These are phyloP conservation scores for Eubasilissa regina DNA, from an alignment of 1,140 invertebrate genomes.

Conservation along the genomic window DNA sequence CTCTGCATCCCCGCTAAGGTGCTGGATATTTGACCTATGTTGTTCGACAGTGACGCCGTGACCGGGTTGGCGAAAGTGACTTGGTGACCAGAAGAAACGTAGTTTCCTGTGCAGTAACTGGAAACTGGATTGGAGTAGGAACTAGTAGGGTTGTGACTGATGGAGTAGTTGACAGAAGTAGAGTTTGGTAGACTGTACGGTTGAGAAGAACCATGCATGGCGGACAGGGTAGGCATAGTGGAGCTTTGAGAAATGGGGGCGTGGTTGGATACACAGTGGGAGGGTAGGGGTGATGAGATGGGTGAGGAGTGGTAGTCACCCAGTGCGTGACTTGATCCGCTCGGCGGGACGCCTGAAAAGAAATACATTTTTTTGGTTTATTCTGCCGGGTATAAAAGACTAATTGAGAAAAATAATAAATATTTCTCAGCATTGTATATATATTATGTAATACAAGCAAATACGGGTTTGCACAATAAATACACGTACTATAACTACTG, in stretches of 20 bases:
- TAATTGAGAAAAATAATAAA: not conserved
- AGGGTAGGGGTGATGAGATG: conserved; percentile 73
- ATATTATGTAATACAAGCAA: too few relatives aligned
- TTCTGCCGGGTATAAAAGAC: not conserved
- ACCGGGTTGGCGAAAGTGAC: conserved; percentile 73
- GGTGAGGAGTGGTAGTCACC: conserved; percentile 74
- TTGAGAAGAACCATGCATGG: conserved; percentile 70
- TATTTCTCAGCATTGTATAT: too few relatives aligned
- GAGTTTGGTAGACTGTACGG: conserved; percentile 71
- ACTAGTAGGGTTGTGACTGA: conserved; percentile 69
- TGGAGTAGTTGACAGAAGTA: conserved; percentile 69
- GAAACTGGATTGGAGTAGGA: conserved; percentile 69
- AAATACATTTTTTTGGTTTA: conserved; percentile 7
- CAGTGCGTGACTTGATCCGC: conserved; percentile 74
- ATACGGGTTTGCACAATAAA: too few relatives aligned
- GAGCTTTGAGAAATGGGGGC: conserved; percentile 73
- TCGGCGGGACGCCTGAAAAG: conserved; percentile 71
- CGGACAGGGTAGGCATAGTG: conserved; percentile 76
- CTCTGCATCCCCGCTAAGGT: conserved; percentile 69
- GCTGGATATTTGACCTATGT: conserved; percentile 70
- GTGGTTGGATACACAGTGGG: conserved; percentile 69
- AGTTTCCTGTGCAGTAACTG: conserved; percentile 66
- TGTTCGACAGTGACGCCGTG: conserved; percentile 69
- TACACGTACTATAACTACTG: too few relatives aligned
- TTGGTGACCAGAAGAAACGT: conserved; percentile 72